A percentile compares a stretch with the other conserved stretches of the same genome.
These are phyloP conservation scores for Doryteuthis pealeii DNA, from an alignment of 1,140 invertebrate species.

Conservation along the genomic window DNA sequence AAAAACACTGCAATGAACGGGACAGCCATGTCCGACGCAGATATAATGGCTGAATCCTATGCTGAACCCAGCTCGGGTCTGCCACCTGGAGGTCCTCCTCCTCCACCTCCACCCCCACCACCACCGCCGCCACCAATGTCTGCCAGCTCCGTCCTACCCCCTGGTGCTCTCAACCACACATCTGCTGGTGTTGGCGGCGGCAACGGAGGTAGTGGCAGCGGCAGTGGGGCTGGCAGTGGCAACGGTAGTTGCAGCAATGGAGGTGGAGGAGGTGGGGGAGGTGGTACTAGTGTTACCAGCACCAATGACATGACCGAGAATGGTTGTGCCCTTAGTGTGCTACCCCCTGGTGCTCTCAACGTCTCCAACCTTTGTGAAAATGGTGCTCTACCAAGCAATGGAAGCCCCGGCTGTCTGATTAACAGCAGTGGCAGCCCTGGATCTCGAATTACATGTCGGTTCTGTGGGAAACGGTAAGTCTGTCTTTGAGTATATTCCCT, in stretches of 20 bases:
- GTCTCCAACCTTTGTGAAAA: constrained; percentile 21
- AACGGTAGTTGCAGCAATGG: not conserved
- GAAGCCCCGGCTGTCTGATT: constrained; percentile 11
- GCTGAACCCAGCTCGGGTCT: constrained; percentile 11
- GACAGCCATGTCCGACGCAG: constrained; percentile 34
- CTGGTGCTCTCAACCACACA: constrained; percentile 7
- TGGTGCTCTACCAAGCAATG: constrained; percentile 18
- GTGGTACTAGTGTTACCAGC: not conserved
- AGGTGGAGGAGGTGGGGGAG: constrained; percentile 5
- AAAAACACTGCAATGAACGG: not conserved
- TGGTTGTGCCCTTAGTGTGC: constrained; percentile 11
- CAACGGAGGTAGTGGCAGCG: not conserved
- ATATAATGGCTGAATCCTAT: constrained; percentile 39
- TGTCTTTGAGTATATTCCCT: not conserved
- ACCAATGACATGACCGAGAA: not conserved
- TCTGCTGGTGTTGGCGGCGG: not conserved
- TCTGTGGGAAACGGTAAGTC: constrained; percentile 38
- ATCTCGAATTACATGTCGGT: constrained; percentile 45
- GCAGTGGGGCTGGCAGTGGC: constrained; percentile 1
- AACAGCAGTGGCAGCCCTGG: constrained; percentile 23
- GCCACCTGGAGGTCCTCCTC: not conserved
- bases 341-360: constrained; percentile 19
- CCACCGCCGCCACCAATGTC: constrained; percentile 1
- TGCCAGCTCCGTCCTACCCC: constrained; percentile 5
- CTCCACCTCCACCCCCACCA: not conserved